Evolutionary conservation across 2,888 invertebrate species (phyloP).

Genomic region (Dicyrtoma fusca): DNA sequence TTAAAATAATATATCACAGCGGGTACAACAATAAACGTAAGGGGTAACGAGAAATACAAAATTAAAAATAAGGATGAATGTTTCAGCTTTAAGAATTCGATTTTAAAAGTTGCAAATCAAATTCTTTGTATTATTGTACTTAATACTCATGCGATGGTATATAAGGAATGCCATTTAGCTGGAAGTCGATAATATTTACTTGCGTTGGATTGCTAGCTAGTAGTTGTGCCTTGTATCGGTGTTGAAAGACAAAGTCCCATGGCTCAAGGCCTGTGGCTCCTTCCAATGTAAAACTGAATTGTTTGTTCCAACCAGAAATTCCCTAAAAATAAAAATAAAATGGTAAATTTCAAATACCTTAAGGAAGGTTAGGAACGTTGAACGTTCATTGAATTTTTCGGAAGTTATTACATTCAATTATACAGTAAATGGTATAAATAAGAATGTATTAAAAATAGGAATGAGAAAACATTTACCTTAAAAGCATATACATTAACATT

Average conservation of each 20-base stretch:
- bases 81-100: too few relatives aligned
- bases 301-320: constrained; percentile 17
- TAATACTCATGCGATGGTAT: neutral
- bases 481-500: constrained; percentile 45
- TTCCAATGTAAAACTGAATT: constrained; percentile 1
- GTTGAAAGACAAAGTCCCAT: constrained; percentile 9
- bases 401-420: too few relatives aligned
- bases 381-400: too few relatives aligned
- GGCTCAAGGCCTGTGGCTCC: neutral
- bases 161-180: constrained; percentile 18
- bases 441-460: neutral
- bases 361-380: too few relatives aligned
- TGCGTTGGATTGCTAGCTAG: neutral
- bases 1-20: too few relatives aligned
- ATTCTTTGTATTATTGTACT: too few relatives aligned
- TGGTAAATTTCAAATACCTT: too few relatives aligned
- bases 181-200: neutral
- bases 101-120: too few relatives aligned
- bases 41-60: too few relatives aligned
- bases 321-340: too few relatives aligned
- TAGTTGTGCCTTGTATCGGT: neutral
- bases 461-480: constrained; percentile 36
- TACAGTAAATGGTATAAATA: neutral
- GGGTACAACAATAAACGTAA: too few relatives aligned
- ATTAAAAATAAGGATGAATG: too few relatives aligned